Conservation (phyloP, 2,113 vertebrate genomes). For the Petrocephalus microphthalmus region DNA sequence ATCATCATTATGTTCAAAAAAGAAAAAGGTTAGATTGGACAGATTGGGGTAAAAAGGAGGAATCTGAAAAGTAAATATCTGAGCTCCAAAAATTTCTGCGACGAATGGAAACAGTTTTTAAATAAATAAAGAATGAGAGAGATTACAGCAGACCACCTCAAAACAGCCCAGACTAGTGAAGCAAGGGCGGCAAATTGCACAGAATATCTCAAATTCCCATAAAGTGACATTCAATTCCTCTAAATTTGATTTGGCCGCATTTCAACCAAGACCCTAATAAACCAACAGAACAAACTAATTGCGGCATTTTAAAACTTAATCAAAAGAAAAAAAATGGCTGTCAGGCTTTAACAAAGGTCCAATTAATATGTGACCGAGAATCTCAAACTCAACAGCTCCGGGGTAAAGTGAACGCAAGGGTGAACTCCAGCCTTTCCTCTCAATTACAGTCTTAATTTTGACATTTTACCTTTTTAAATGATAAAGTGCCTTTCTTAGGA, state of each 20-base stretch:
- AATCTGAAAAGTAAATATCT: not conserved
- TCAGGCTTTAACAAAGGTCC: slow-evolving; percentile 10
- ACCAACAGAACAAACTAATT: not conserved
- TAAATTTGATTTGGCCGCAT: not conserved
- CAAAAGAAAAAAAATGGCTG: not conserved
- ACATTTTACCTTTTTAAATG: not conserved
- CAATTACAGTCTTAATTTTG: slow-evolving; percentile 4
- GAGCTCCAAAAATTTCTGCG: not conserved
- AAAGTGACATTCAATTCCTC: not conserved
- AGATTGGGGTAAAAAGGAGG: not conserved
- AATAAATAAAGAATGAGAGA: not conserved
- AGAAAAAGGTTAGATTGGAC: not conserved
- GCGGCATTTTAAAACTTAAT: slow-evolving; percentile 4
- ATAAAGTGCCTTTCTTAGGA: not conserved
- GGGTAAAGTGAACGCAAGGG: not conserved
- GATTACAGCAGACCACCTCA: not conserved
- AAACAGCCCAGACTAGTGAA: not conserved
- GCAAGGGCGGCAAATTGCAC: not conserved
- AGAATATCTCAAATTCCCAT: not conserved
- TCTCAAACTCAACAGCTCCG: not conserved
- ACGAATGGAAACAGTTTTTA: not conserved
- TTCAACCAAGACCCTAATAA: slow-evolving; percentile 7
- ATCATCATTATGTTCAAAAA: not conserved
- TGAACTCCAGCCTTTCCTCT: not conserved
- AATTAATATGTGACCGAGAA: slow-evolving; percentile 2